These are phyloP conservation scores for Oryzias celebensis DNA, from an alignment of 2,113 vertebrate species.

Conservation along the genomic window DNA sequence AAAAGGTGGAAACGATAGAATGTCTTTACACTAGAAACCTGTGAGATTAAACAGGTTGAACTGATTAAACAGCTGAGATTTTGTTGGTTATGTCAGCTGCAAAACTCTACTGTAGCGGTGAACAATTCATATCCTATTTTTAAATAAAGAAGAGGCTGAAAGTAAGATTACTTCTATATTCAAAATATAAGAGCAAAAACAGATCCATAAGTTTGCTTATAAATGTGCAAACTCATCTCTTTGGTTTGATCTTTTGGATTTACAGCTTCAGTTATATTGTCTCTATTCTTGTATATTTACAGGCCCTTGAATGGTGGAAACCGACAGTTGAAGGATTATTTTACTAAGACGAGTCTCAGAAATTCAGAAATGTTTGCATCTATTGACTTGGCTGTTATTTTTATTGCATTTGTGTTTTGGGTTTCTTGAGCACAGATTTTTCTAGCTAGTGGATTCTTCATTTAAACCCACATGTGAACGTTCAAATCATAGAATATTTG, in stretches of 20 bases:
- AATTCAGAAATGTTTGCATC: too few species aligned
- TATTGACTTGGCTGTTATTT: neutral
- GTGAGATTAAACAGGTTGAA: neutral
- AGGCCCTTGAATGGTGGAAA: conserved; percentile 3
- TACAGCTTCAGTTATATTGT: neutral
- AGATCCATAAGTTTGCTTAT: too few species aligned
- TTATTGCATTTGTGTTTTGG: neutral
- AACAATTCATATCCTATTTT: too few species aligned
- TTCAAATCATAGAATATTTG: conserved; percentile 10
- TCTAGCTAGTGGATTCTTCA: neutral
- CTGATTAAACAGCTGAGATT: neutral
- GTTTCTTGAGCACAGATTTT: neutral
- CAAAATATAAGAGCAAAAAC: too few species aligned
- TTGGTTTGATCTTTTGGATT: too few species aligned
- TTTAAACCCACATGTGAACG: neutral
- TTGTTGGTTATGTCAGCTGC: too few species aligned
- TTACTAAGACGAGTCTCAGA: conserved; percentile 5
- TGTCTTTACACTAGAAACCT: neutral
- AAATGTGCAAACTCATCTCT: too few species aligned
- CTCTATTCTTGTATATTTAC: neutral
- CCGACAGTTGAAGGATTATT: neutral
- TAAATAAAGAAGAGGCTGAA: too few species aligned
- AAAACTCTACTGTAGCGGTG: too few species aligned
- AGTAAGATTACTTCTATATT: too few species aligned
- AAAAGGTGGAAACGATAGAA: conserved; percentile 11